Evolutionary conservation across 2,797 vertebrate genomes (phyloP), one percentile per base, ranked within the genome.

Genomic region (Trachurus trachurus): DNA sequence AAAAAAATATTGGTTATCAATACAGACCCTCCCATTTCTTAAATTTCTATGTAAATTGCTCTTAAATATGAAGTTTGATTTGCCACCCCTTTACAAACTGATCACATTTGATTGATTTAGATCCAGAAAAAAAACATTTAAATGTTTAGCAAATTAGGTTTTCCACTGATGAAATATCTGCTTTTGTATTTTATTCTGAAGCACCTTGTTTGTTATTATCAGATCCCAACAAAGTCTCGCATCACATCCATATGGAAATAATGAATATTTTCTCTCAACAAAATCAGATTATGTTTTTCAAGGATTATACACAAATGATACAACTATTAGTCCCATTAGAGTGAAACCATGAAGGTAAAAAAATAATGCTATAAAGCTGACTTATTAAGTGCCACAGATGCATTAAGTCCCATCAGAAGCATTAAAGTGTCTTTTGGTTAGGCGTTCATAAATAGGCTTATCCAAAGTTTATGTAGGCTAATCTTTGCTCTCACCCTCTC

Each of bases 381-480:
- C 74, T 78, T 72, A 87, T 80, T 80, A 81, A 71, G 66, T 70
- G 65, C 53, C 71, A 75, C 73, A 82, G 53, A 76, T 66, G 61
- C 63, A 52, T 59, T 74, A 76, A 74, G 66, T 74, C 76, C 12
- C 57, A 77, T 81, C 81, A 87, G 42, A 66, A 67, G 82, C 71
- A 64, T 88, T 76, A 83, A 86, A 81, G 72, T 88, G 85, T 87
- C 58, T 74, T 86, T 83, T 81, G 34, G 72, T 83, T 78, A 81
- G 88, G 87, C 84, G 88, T 89, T 87, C 44, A 83, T 78, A 90
- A 91, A 92, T 81, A 91, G 80, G 91, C 90, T 93, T 91, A 91
- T 91, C 82, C 75, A 86, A 91, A 93, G 85, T 94, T 91, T 90
- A 81, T 90, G 87, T 89, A 71, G 89, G 91, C 84, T 91, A 89